Conservation (phyloP, 2,888 invertebrate species). For the Carpatolechia fugitivella region DNA sequence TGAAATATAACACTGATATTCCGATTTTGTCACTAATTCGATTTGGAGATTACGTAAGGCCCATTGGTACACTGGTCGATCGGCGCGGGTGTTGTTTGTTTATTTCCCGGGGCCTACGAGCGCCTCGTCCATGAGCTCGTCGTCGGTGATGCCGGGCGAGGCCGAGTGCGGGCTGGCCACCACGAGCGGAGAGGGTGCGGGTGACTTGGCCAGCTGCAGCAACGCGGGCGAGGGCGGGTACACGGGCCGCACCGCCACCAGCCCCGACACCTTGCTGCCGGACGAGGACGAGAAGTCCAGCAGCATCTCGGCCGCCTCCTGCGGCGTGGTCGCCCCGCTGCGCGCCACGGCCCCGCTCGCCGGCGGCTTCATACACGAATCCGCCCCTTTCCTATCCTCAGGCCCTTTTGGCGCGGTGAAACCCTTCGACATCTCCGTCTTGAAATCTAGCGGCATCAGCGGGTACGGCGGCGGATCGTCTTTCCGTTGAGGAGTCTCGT, state of each 20-base stretch:
- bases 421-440: slow-evolving; percentile 69
- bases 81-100: no score
- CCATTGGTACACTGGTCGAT: no score
- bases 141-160: slow-evolving; percentile 91
- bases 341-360: slow-evolving; percentile 64
- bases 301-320: slow-evolving; percentile 82
- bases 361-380: slow-evolving; percentile 71
- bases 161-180: slow-evolving; percentile 84
- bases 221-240: slow-evolving; percentile 83
- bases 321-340: slow-evolving; percentile 71
- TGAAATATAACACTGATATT: no score
- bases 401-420: slow-evolving; percentile 69
- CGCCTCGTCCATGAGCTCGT: slow-evolving; percentile 94
- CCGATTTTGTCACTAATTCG: no score
- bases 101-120: slow-evolving; percentile 88
- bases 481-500: slow-evolving; percentile 61
- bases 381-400: slow-evolving; percentile 70
- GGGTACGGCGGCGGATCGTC: slow-evolving; percentile 64
- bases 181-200: slow-evolving; percentile 84
- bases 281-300: slow-evolving; percentile 82
- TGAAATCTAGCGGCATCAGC: slow-evolving; percentile 65
- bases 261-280: slow-evolving; percentile 75
- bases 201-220: slow-evolving; percentile 87
- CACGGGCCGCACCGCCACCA: slow-evolving; percentile 78
- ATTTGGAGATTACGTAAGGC: no score